Conservation (phyloP, 2,113 vertebrate species). For the Noturus placidus region DNA sequence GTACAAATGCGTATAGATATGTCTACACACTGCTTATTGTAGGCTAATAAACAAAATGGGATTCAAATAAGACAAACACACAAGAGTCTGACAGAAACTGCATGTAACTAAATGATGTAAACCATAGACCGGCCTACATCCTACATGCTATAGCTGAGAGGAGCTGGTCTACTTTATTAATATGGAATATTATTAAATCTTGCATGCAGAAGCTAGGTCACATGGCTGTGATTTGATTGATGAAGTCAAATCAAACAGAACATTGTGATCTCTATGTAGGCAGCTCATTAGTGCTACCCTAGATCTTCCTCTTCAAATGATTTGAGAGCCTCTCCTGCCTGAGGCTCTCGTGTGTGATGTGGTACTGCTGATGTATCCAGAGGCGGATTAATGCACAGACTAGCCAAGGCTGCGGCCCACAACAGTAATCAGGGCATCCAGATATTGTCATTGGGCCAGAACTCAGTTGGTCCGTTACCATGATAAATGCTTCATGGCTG, state of each 20-base stretch:
- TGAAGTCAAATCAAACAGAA: constrained; percentile 5
- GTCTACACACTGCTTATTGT: background rate
- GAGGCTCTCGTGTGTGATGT: background rate
- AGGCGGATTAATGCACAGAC: background rate
- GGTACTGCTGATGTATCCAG: background rate
- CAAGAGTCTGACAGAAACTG: background rate
- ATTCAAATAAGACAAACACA: background rate
- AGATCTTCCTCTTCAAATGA: background rate
- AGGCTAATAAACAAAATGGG: background rate
- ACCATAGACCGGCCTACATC: background rate
- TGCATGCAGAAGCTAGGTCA: background rate
- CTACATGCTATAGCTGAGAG: background rate
- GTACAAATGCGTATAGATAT: background rate
- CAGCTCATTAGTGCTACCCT: background rate
- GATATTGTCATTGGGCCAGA: background rate
- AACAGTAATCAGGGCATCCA: background rate
- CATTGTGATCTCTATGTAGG: background rate
- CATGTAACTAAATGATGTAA: background rate
- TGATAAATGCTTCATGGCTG: background rate
- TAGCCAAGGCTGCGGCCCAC: background rate
- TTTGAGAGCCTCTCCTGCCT: background rate
- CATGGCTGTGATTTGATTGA: background rate
- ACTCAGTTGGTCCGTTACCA: background rate
- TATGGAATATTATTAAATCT: background rate
- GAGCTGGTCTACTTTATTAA: background rate